phyloP scores from a whole-genome alignment of 1,140 invertebrate species.

The Camponotus vicinus region DNA sequence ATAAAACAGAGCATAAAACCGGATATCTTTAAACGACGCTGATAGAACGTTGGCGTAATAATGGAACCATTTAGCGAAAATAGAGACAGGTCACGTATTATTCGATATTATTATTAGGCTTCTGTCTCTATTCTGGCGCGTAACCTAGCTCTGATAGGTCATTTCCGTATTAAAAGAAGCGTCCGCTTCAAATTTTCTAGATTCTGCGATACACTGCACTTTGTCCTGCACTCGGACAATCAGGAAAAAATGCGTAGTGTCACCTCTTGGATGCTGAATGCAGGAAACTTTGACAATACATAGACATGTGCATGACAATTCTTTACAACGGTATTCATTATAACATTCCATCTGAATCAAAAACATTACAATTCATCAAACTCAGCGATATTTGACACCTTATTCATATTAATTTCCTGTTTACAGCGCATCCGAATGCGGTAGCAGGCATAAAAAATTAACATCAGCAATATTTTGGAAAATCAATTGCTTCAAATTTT shows the following conservation, averaged over 20 bases:
- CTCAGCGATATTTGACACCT: not conserved
- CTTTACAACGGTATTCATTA: not conserved
- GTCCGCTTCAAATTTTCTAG: not conserved
- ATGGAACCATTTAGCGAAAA: not conserved
- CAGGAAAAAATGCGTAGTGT: not conserved
- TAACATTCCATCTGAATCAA: not conserved
- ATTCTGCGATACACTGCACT: not conserved
- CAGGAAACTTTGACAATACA: not conserved
- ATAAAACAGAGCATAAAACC: not conserved
- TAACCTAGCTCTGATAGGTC: constrained; percentile 3
- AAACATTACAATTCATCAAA: not conserved
- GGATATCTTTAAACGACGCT: constrained; percentile 3
- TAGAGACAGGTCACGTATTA: constrained; percentile 1
- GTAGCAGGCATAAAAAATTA: not conserved
- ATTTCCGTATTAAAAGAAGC: constrained; percentile 29
- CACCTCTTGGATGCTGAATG: not conserved
- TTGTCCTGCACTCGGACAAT: not conserved
- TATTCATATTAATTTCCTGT: not conserved
- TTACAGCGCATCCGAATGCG: not conserved
- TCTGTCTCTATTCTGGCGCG: not conserved
- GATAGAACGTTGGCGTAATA: not conserved
- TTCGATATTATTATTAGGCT: constrained; percentile 49
- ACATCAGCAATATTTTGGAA: not conserved
- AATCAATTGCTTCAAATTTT: not conserved
- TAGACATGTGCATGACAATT: no score